Evolutionary conservation across 2,113 vertebrate species (phyloP).

Genomic region (Oophaga pumilio): DNA sequence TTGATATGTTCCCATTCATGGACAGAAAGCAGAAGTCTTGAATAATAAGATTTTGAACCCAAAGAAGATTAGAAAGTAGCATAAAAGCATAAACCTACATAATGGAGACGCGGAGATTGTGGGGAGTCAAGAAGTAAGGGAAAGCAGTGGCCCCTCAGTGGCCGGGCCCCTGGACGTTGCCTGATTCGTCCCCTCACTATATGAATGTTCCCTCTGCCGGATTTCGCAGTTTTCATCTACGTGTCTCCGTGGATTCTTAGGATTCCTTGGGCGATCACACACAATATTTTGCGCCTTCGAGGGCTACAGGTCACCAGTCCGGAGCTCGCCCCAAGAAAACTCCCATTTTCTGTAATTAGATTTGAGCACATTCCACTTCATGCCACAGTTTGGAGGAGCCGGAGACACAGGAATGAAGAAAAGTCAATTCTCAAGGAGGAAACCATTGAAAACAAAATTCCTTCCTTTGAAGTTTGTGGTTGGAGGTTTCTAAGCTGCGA

Average conservation of each 20-base stretch:
- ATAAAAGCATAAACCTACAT: too few species aligned
- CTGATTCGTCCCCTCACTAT: neutral
- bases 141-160: too few species aligned
- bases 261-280: neutral
- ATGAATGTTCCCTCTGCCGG: neutral
- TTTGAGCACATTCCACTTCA: neutral
- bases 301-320: neutral
- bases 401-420: neutral
- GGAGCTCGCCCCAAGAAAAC: neutral
- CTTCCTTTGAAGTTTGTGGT: neutral
- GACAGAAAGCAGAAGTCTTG: too few species aligned
- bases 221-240: neutral
- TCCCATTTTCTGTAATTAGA: neutral
- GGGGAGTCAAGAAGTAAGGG: too few species aligned
- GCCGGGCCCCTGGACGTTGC: neutral
- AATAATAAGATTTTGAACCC: too few species aligned
- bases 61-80: too few species aligned
- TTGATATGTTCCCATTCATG: too few species aligned
- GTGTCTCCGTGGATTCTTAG: neutral
- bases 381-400: neutral
- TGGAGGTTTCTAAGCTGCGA: neutral
- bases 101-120: too few species aligned
- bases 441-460: conserved; percentile 3
- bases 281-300: neutral
- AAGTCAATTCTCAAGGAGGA: conserved; percentile 1